Conservation (phyloP, 2,113 vertebrate species). For the Dipodomys ordii region DNA sequence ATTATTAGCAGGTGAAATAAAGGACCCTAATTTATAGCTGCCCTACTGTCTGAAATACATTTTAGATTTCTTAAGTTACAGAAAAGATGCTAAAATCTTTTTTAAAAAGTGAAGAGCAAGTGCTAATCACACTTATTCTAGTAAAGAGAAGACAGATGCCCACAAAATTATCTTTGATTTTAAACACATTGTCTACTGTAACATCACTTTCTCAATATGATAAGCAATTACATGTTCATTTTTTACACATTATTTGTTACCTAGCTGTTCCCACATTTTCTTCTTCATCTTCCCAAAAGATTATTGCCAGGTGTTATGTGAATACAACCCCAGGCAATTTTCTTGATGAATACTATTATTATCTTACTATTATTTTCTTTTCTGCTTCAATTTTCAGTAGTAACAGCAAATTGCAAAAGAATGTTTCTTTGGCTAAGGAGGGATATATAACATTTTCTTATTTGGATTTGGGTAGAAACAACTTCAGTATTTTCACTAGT, state of each 20-base stretch:
- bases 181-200: background rate
- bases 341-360: background rate
- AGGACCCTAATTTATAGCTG: background rate
- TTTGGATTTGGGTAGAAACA: background rate
- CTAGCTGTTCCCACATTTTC: no score
- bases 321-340: background rate
- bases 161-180: slow-evolving; percentile 63
- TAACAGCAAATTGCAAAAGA: background rate
- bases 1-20: slow-evolving; percentile 16
- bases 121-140: slow-evolving; percentile 75
- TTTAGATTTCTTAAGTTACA: slow-evolving; percentile 48
- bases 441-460: no score
- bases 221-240: background rate
- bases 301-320: background rate
- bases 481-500: background rate
- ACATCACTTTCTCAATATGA: background rate
- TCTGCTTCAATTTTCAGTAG: background rate
- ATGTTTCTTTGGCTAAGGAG: background rate
- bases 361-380: background rate
- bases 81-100: slow-evolving; percentile 51
- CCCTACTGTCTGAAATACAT: background rate
- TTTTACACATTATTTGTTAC: background rate
- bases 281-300: background rate
- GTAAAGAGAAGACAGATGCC: slow-evolving; percentile 53
- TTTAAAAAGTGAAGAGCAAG: slow-evolving; percentile 59